A percentile compares a stretch with the other conserved stretches of the same genome.
phyloP scores from a whole-genome alignment of 2,888 invertebrate genomes.

The Phyto melanocephala region DNA sequence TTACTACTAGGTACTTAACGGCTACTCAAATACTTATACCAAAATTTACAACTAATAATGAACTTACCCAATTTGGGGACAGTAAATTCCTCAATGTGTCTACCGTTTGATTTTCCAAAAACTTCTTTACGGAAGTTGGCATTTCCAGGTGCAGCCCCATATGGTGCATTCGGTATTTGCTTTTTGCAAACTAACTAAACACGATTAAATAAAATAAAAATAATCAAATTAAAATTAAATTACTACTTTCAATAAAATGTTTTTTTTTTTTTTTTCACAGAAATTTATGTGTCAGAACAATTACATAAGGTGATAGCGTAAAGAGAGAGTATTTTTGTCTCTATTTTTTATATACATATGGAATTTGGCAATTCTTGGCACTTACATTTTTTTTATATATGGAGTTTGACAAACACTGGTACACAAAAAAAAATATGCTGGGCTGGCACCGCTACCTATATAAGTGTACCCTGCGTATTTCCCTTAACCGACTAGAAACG shows the following conservation, averaged over 20 bases:
- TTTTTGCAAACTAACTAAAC: slow-evolving; percentile 82
- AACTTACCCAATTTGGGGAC: slow-evolving; percentile 78
- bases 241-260: not conserved
- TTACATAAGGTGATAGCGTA: too few species aligned
- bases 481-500: too few species aligned
- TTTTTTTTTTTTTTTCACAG: too few species aligned
- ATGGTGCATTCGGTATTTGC: slow-evolving; percentile 79
- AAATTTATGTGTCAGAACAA: too few species aligned
- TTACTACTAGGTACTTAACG: slow-evolving; percentile 40
- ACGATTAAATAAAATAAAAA: not conserved
- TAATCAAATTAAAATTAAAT: not conserved
- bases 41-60: not conserved
- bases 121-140: slow-evolving; percentile 82
- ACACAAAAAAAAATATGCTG: too few species aligned
- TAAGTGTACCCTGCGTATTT: too few species aligned
- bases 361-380: too few species aligned
- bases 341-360: too few species aligned
- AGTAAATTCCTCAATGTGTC: slow-evolving; percentile 74
- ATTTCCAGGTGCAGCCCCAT: slow-evolving; percentile 81
- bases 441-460: too few species aligned
- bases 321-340: too few species aligned
- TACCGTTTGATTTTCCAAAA: slow-evolving; percentile 78
- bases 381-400: too few species aligned
- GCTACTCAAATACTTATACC: slow-evolving; percentile 22
- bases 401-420: too few species aligned